A percentile compares a stretch with the other conserved stretches of the same genome.
These are phyloP conservation scores for Thera britannica DNA, from an alignment of 2,888 invertebrate species.

Conservation along the genomic window DNA sequence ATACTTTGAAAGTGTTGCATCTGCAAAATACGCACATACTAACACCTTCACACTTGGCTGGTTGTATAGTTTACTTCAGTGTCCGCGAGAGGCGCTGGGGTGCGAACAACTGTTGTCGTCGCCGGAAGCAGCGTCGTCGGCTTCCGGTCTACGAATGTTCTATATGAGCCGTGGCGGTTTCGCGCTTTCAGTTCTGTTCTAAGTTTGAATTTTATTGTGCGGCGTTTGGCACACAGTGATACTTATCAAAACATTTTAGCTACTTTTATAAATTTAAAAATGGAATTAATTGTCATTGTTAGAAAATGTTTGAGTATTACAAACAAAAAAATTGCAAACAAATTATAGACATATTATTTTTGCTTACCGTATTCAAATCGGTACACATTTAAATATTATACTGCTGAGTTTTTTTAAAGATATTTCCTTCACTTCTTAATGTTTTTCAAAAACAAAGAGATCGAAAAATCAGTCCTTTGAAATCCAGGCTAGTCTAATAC, in stretches of 20 bases:
- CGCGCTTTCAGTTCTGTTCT: conserved; percentile 60
- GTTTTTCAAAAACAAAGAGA: too few species aligned
- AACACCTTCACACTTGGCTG: conserved; percentile 38
- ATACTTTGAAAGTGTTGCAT: conserved; percentile 20
- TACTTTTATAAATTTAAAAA: conserved; percentile 11
- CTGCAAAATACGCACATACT: conserved; percentile 23
- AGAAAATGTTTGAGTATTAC: too few species aligned
- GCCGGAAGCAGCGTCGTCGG: conserved; percentile 78
- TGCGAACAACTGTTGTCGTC: conserved; percentile 77
- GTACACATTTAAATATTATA: too few species aligned
- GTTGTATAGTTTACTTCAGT: conserved; percentile 54
- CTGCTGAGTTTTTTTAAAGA: too few species aligned
- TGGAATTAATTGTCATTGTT: background rate
- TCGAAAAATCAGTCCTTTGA: background rate
- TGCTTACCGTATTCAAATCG: too few species aligned
- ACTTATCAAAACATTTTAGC: conserved; percentile 18
- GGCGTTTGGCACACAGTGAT: conserved; percentile 22
- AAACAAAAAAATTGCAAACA: too few species aligned
- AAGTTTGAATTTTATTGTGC: conserved; percentile 43
- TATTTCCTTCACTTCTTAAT: too few species aligned
- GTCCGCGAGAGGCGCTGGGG: conserved; percentile 78
- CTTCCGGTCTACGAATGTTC: conserved; percentile 76
- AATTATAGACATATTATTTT: too few species aligned
- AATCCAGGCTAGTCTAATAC: background rate
- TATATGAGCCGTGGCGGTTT: conserved; percentile 62